These are phyloP conservation scores for Arge pagana DNA, from an alignment of 2,888 invertebrate species.

Conservation along the genomic window DNA sequence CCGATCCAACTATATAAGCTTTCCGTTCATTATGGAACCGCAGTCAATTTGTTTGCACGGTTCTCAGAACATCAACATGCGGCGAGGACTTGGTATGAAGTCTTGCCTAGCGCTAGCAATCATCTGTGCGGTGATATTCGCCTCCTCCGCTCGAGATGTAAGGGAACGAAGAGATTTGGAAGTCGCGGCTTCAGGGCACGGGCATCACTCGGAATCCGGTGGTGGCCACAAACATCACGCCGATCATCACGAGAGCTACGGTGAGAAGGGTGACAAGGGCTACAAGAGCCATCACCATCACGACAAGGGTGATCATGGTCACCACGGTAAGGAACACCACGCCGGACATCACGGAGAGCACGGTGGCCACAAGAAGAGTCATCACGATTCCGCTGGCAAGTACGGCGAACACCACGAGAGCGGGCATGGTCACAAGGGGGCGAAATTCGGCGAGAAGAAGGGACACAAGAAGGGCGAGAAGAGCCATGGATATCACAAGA, in stretches of 20 bases:
- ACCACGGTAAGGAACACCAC: constrained; percentile 65
- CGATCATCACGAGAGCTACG: constrained; percentile 72
- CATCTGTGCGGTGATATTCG: constrained; percentile 37
- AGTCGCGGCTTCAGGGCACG: constrained; percentile 28
- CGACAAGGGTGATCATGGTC: constrained; percentile 67
- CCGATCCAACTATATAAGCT: constrained; percentile 49
- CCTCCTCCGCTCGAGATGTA: constrained; percentile 39
- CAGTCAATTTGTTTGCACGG: constrained; percentile 46
- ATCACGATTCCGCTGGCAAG: constrained; percentile 68
- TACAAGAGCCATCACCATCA: constrained; percentile 77
- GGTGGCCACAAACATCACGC: constrained; percentile 74
- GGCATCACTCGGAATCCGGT: constrained; percentile 60
- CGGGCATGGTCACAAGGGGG: constrained; percentile 70
- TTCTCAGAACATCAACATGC: constrained; percentile 38
- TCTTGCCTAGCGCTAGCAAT: constrained; percentile 41
- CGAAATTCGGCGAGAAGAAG: constrained; percentile 74
- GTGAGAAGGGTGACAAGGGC: constrained; percentile 79
- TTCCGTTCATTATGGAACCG: constrained; percentile 37
- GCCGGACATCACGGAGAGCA: constrained; percentile 67
- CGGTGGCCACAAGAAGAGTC: constrained; percentile 66
- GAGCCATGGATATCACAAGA: constrained; percentile 79
- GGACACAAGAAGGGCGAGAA: constrained; percentile 79
- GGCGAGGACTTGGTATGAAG: constrained; percentile 34
- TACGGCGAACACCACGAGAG: constrained; percentile 70
- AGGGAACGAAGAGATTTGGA: constrained; percentile 25